Percentiles rank a stretch among this genome's conserved stretches.
Evolutionary conservation across 64 coral and sea anemone species (phyloP).

Genomic region (Actinia tenebrosa): DNA sequence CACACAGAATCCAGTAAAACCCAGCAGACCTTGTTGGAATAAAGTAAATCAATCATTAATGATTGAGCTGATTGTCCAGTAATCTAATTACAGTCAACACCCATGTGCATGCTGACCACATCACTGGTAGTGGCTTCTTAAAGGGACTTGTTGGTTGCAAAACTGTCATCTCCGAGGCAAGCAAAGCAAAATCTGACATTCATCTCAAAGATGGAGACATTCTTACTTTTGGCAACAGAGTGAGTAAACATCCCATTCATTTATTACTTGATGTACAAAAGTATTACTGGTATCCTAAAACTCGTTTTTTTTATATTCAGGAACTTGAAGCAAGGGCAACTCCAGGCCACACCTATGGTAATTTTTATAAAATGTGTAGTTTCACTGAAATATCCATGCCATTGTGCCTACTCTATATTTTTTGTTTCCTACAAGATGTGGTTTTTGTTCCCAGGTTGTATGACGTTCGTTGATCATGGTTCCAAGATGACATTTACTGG

Average conservation of each 20-base stretch:
- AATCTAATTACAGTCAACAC: constrained; percentile 64
- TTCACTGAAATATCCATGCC: neutral
- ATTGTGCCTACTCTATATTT: too few relatives aligned
- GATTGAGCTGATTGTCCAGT: neutral
- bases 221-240: constrained; percentile 84
- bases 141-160: constrained; percentile 71
- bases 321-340: constrained; percentile 75
- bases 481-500: constrained; percentile 76
- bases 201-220: constrained; percentile 72
- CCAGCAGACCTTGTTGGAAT: neutral
- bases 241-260: neutral
- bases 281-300: too few relatives aligned
- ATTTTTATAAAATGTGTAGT: neutral
- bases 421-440: neutral
- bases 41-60: neutral
- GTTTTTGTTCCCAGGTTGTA: constrained; percentile 51
- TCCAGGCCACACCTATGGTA: constrained; percentile 98
- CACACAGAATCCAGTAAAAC: neutral
- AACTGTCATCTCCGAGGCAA: constrained; percentile 60
- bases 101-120: constrained; percentile 96
- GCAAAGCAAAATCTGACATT: constrained; percentile 70
- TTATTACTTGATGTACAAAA: neutral
- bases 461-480: constrained; percentile 80
- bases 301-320: constrained; percentile 15
- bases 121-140: constrained; percentile 84